A percentile compares a stretch with the other conserved stretches of the same genome.
These are phyloP conservation scores for Lepeophtheirus salmonis DNA, from an alignment of 1,140 invertebrate genomes.

Conservation along the genomic window DNA sequence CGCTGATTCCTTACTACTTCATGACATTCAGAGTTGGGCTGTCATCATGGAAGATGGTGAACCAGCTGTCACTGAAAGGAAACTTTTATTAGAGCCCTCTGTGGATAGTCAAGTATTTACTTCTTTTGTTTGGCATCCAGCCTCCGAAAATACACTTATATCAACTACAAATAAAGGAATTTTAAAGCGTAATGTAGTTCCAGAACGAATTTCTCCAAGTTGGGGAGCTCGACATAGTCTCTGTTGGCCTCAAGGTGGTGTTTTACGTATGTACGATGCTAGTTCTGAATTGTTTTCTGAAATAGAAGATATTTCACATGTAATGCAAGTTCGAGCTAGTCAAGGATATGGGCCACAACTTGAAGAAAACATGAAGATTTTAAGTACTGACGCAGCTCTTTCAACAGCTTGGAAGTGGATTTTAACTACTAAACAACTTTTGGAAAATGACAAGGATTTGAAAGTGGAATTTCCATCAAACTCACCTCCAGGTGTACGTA, in stretches of 20 bases:
- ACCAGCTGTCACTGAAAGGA: constrained; percentile 12
- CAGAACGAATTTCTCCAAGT: constrained; percentile 4
- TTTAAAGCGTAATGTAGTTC: not conserved
- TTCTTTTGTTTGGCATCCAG: constrained; percentile 15
- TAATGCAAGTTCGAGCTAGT: constrained; percentile 5
- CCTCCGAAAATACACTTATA: not conserved
- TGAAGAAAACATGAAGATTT: not conserved
- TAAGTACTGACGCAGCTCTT: not conserved
- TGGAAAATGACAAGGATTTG: not conserved
- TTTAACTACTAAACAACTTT: not conserved
- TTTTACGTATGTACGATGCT: not conserved
- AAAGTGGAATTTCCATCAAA: not conserved
- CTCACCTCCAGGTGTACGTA: not conserved
- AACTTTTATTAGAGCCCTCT: not conserved
- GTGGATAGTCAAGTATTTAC: not conserved
- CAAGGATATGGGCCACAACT: not conserved
- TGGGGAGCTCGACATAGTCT: constrained; percentile 2
- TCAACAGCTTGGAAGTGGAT: not conserved
- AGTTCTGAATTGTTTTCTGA: not conserved
- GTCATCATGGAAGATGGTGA: constrained; percentile 14
- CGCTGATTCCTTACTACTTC: not conserved
- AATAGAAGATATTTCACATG: constrained; percentile 1
- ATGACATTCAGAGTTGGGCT: constrained; percentile 11
- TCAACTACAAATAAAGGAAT: not conserved
- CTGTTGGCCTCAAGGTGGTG: constrained; percentile 1